Percentiles rank a stretch among this genome's conserved stretches.
Conservation (phyloP, 2,797 vertebrate genomes). For the Dallia pectoralis region DNA sequence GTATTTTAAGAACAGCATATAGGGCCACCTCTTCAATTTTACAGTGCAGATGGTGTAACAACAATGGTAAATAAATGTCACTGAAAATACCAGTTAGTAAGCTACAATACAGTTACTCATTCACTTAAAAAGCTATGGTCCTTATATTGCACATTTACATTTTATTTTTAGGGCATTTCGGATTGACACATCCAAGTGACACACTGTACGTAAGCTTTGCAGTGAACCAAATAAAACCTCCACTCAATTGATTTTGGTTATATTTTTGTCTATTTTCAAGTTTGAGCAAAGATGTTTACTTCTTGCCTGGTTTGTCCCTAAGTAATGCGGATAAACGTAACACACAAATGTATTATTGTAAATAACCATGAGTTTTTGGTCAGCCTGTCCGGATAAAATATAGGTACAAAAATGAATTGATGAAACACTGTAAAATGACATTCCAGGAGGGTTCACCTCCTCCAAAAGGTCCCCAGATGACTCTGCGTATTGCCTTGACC, state of each 20-base stretch:
- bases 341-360: too few species aligned
- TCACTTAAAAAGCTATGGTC: not conserved
- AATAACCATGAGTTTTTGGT: too few species aligned
- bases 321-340: too few species aligned
- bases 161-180: not conserved
- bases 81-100: not conserved
- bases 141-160: not conserved
- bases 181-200: too few species aligned
- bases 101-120: not conserved
- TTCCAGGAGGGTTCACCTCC: constrained; percentile 77
- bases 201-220: too few species aligned
- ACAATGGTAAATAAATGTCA: not conserved
- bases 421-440: not conserved
- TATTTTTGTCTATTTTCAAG: not conserved
- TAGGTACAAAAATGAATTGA: too few species aligned
- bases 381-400: too few species aligned
- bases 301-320: not conserved
- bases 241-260: not conserved
- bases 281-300: not conserved
- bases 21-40: not conserved
- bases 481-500: constrained; percentile 92
- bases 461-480: constrained; percentile 93
- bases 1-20: constrained; percentile 31
- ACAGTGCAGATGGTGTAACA: not conserved
- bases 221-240: not conserved